Base-by-base conservation (phyloP, 2,797 vertebrate species). In the Malurus leucopterus region DNA sequence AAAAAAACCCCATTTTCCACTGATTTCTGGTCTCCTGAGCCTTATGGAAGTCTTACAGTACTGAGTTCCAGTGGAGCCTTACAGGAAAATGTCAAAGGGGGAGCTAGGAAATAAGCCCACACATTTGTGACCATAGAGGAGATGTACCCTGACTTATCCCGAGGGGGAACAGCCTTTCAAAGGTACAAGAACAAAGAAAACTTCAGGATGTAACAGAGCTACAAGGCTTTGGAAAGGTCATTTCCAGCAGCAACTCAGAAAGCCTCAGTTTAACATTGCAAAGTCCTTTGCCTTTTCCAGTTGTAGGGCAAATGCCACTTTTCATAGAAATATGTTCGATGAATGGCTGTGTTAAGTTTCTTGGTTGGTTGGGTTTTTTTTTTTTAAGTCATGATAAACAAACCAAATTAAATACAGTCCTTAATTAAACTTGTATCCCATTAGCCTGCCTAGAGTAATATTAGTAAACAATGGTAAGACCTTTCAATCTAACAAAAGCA, bases 211-310 rank as follows among this genome's bases (percentile, higher is more conserved):
- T 11, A 74, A 15, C 10, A 51, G 58, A 62, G 13, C 65, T 11
- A 59, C 14, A 51, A 23, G 44, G 44, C 20, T 50, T 77, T 62
- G 62, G 50, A 90, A 95, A 95, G 89, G 84, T 95, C 79, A 91
- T 54, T 87, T 91, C 43, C 54, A 90, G 79, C 62, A 90, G 75
- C 0, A 0, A 32, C 43, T 90, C 49, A 57, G 63, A 86, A 84
- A 89, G 38, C 5, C 27, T 29, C 21, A 24, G n/a, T 18, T 62
- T 0, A 0, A 30, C 9, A 64, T 38, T 82, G 15, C 23, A 49
- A 76, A 88, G n/a, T n/a, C 49, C 32, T 90, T 87, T 84, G 44
- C 59, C 71, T 91, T 89, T 93, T 88, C 67, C 55, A 90, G 36
- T 34, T 21, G 1, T 15, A 84, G 22, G 23, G 44, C 36, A 92